Conservation (phyloP, 2,113 vertebrate genomes). For the Saimiri boliviensis region DNA sequence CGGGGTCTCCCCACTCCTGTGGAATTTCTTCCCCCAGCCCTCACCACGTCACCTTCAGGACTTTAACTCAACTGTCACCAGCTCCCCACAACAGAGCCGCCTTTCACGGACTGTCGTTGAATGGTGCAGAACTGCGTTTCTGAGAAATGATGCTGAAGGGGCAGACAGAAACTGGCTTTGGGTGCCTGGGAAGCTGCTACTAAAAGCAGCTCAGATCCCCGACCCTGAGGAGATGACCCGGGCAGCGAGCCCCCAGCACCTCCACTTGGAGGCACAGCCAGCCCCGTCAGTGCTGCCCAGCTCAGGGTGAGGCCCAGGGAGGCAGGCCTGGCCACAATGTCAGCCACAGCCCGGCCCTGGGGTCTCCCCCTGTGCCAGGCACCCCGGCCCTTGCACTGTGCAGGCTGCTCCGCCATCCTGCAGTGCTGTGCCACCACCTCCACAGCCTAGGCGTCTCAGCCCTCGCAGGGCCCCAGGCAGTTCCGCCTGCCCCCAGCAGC, state of each 20-base stretch:
- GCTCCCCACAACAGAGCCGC: background rate
- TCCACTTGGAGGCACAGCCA: background rate
- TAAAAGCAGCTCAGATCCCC: background rate
- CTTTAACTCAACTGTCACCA: background rate
- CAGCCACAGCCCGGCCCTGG: background rate
- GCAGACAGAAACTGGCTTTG: background rate
- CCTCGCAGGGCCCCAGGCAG: background rate
- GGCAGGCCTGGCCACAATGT: background rate
- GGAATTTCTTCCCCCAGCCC: background rate
- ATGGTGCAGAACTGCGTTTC: background rate
- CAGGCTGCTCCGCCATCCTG: accelerated
- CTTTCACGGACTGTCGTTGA: background rate
- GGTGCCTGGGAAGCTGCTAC: background rate
- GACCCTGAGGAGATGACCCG: too few relatives aligned
- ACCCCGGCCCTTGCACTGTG: too few relatives aligned
- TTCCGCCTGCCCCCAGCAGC: too few relatives aligned
- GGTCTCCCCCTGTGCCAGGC: background rate
- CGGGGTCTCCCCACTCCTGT: background rate
- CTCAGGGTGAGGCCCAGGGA: background rate
- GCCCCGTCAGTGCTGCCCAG: background rate
- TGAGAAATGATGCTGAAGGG: background rate
- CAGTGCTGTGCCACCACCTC: background rate
- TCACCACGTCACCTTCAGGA: background rate
- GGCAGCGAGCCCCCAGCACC: background rate
- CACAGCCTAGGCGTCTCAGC: background rate